A percentile compares a stretch with the other conserved stretches of the same genome.
Conservation (phyloP, 1,140 invertebrate genomes). For the Scaptomyza hsui region DNA sequence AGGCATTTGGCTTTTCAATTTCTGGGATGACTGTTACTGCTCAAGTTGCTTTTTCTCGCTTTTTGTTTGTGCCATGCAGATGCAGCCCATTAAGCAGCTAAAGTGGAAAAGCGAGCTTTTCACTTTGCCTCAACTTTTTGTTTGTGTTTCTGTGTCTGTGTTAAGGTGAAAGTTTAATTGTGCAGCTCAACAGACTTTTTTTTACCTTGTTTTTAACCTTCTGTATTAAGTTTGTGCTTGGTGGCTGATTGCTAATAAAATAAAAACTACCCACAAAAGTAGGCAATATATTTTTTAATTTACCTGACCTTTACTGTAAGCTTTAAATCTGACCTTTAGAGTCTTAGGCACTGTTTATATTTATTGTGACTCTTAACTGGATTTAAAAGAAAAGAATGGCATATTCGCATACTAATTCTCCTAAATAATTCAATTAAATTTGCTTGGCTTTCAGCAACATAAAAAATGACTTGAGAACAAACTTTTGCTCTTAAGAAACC, state of each 20-base stretch:
- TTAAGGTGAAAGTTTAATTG: conserved; percentile 61
- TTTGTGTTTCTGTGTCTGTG: conserved; percentile 12
- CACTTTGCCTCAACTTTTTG: conserved; percentile 35
- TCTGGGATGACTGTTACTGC: conserved; percentile 40
- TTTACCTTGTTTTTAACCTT: conserved; percentile 20
- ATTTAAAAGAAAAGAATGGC: not conserved
- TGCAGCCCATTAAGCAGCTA: conserved; percentile 39
- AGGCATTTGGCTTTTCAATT: conserved; percentile 67
- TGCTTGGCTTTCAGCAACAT: conserved; percentile 18
- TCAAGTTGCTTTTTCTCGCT: conserved; percentile 28
- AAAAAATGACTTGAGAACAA: conserved; percentile 5
- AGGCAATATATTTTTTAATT: conserved; percentile 48
- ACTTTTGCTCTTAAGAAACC: conserved; percentile 23
- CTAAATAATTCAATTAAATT: conserved; percentile 33
- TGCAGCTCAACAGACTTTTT: conserved; percentile 27
- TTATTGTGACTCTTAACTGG: not conserved
- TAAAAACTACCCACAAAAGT: conserved; percentile 41
- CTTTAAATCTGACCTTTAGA: not conserved
- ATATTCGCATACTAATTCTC: not conserved
- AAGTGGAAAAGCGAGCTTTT: conserved; percentile 23
- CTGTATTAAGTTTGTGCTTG: conserved; percentile 16
- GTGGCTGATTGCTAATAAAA: not conserved
- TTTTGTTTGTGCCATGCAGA: conserved; percentile 44
- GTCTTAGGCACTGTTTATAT: not conserved
- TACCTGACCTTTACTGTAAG: not conserved